Conservation (phyloP, 2,113 vertebrate species). For the Rhinolophus ferrumequinum region DNA sequence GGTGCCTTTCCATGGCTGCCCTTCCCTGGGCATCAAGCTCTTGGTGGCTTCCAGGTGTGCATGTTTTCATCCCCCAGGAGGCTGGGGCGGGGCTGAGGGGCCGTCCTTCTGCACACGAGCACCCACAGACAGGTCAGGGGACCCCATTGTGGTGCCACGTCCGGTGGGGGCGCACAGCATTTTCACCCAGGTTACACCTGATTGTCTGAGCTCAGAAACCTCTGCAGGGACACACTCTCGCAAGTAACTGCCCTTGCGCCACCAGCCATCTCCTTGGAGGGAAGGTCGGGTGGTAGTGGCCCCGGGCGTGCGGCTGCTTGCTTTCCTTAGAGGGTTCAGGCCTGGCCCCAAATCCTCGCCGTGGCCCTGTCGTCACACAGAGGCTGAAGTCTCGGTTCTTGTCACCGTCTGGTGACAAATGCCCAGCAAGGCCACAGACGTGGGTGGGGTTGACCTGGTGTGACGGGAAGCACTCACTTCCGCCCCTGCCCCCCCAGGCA, state of each 20-base stretch:
- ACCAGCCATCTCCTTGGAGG: rapidly evolving
- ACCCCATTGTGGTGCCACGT: neutral
- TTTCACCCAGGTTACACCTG: neutral
- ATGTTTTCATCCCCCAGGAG: rapidly evolving
- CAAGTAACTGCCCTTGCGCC: rapidly evolving
- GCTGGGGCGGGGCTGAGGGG: no score
- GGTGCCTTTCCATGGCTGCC: rapidly evolving
- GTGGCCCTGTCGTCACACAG: neutral
- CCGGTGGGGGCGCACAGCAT: neutral
- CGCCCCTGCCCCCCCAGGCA: neutral
- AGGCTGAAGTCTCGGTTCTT: neutral
- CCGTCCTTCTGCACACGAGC: rapidly evolving
- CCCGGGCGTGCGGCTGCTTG: rapidly evolving
- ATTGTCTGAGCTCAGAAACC: neutral
- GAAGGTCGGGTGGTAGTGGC: neutral
- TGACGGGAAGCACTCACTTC: neutral
- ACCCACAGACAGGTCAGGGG: rapidly evolving
- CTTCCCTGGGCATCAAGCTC: neutral
- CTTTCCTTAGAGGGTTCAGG: rapidly evolving
- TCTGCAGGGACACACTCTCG: neutral
- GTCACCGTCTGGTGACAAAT: neutral
- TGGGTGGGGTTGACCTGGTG: neutral
- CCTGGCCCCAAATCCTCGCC: neutral
- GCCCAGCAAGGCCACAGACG: neutral
- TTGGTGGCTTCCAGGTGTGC: neutral